Evolutionary conservation across 2,888 invertebrate genomes (phyloP), one percentile per base, ranked within the genome.

Genomic region (Anodontia alba): DNA sequence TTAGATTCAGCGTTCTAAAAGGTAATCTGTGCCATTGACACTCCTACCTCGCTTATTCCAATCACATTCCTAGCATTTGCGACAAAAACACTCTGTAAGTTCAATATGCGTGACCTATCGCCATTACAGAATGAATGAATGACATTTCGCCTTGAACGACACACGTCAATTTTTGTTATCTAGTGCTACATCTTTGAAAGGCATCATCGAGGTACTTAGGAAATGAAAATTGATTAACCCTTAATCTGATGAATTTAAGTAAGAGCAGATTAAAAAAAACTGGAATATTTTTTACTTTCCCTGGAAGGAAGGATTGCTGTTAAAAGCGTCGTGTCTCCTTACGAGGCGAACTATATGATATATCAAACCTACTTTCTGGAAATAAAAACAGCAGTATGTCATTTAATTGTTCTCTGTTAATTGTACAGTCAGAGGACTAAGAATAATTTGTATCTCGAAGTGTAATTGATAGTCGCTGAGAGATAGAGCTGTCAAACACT

Each of bases 221-320:
- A 57, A 57, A 57, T 57, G 57, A 57, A 57, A 57, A 57, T 57
- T 57, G 57, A 57, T 57, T 57, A 57, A 57, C n/a, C n/a, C n/a
- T n/a, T n/a, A n/a, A n/a, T n/a, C n/a, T n/a, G n/a, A n/a, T n/a
- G n/a, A n/a, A n/a, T n/a, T n/a, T n/a, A n/a, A n/a, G n/a, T n/a
- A n/a, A n/a, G n/a, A n/a, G n/a, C n/a, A n/a, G n/a, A n/a, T n/a
- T n/a, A n/a, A n/a, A n/a, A n/a, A n/a, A n/a, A n/a, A n/a, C n/a
- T n/a, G n/a, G n/a, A n/a, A n/a, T n/a, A n/a, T n/a, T n/a, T n/a
- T n/a, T n/a, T n/a, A n/a, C n/a, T n/a, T n/a, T n/a, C n/a, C n/a
- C n/a, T n/a, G n/a, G n/a, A n/a, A n/a, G n/a, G n/a, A n/a, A n/a
- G n/a, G n/a, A n/a, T n/a, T n/a, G n/a, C n/a, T n/a, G n/a, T n/a